These are phyloP conservation scores for Erpobdella octoculata DNA, from an alignment of 2,888 invertebrate species.

Conservation along the genomic window DNA sequence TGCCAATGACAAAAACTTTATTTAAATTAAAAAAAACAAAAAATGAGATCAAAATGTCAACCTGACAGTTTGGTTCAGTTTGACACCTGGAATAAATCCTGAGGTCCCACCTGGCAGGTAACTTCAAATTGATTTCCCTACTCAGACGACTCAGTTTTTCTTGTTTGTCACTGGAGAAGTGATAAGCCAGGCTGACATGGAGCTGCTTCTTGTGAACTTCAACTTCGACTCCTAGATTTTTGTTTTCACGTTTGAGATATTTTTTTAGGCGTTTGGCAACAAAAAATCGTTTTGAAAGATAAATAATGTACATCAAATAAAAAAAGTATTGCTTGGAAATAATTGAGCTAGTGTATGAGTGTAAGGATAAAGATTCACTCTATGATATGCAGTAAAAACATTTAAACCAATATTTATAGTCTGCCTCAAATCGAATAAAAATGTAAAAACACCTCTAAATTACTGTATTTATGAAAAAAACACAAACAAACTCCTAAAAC, in stretches of 20 bases:
- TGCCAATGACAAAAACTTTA: too few species aligned
- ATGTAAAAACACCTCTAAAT: not conserved
- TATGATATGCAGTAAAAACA: not conserved
- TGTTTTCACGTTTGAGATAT: too few species aligned
- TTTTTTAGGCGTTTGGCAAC: too few species aligned
- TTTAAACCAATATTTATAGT: too few species aligned
- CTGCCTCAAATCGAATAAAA: not conserved
- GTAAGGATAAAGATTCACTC: not conserved
- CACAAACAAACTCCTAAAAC: not conserved
- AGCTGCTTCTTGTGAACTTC: slow-evolving; percentile 76
- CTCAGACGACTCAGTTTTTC: slow-evolving; percentile 66
- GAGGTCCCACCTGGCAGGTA: slow-evolving; percentile 71
- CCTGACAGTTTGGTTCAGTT: slow-evolving; percentile 42
- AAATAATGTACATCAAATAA: too few species aligned
- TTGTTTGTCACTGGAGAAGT: slow-evolving; percentile 68
- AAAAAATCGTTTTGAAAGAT: too few species aligned
- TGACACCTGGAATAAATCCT: slow-evolving; percentile 74
- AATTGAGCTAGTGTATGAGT: not conserved
- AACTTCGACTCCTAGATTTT: slow-evolving; percentile 42
- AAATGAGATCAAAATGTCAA: too few species aligned
- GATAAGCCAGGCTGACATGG: slow-evolving; percentile 80
- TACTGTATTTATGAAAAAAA: not conserved
- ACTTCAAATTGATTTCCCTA: slow-evolving; percentile 63
- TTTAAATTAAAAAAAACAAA: too few species aligned
- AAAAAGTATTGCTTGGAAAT: too few species aligned